Base-by-base conservation (phyloP, 2,113 vertebrate species). In the Corythaeola cristata region DNA sequence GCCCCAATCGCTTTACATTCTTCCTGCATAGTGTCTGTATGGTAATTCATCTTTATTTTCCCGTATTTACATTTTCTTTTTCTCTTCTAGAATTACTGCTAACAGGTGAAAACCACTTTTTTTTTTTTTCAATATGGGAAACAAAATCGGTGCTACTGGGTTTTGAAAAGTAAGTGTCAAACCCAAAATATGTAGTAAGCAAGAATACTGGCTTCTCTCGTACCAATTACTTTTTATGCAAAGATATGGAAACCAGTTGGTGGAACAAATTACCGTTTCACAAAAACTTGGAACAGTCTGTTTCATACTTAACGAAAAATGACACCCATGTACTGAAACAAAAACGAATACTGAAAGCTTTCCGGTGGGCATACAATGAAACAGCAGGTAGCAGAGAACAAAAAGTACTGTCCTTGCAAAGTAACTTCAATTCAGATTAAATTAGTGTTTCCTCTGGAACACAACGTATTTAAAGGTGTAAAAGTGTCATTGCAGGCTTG, bases 291-390 rank as follows among this genome's bases (percentile, higher is more conserved):
- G 27, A 67, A 74, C 19, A 58, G 35, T 32, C 8, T 71, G 20
- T 84, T 93, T 95, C 52, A 58, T 27, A 47, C 88, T 88, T 96
- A 88, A 92, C 7, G 1, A 90, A 90, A 95, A 94, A 88, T 78
- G 49, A 89, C 88, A 81, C 56, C 23, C 33, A 21, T 17, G 9
- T 74, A 86, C 60, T 60, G 58, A 93, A 95, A 94, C 39, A 37
- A 86, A 96, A 95, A 95, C 78, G 64, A 95, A 41, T 53, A 21
- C 72, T 86, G 88, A 93, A 96, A 94, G 59, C 21, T 93, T 91
- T 84, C 58, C 60, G 59, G 27, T 12, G 21, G 68, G 93, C 79
- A 68, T 89, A 81, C 44, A 92, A 92, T 88, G 83, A 93, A 97
- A 93, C 79, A 96, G 59, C 79, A 96, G 88, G 90, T 86, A 86